Evolutionary conservation across 2,113 vertebrate species (phyloP).

Genomic region (Mellivora capensis): DNA sequence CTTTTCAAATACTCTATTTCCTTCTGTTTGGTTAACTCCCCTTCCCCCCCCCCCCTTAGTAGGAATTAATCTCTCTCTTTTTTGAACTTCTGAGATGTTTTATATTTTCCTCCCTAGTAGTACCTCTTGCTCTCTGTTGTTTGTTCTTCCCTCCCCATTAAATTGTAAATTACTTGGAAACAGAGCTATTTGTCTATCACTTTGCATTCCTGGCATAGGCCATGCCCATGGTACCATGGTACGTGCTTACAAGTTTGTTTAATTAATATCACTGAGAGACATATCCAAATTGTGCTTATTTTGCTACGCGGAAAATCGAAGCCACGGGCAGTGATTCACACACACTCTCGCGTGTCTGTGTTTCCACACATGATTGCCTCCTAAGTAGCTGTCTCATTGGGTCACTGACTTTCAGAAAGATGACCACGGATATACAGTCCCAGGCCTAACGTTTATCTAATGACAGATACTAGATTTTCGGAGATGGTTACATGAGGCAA

Average conservation of each 20-base stretch:
- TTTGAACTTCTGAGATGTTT: neutral
- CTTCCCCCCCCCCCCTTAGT: neutral
- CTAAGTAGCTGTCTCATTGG: neutral
- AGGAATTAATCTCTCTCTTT: neutral
- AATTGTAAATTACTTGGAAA: constrained; percentile 10
- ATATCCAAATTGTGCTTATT: neutral
- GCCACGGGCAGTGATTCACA: neutral
- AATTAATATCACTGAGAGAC: neutral
- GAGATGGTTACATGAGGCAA: neutral
- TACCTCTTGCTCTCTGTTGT: neutral
- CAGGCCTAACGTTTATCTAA: neutral
- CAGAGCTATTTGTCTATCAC: neutral
- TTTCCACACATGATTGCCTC: neutral
- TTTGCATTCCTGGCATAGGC: neutral
- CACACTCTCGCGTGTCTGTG: neutral
- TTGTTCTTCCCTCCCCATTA: neutral
- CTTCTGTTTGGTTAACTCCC: neutral
- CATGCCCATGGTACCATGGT: neutral
- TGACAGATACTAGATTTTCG: neutral
- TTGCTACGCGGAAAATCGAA: neutral
- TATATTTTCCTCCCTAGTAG: neutral
- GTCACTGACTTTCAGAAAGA: neutral
- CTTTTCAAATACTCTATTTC: neutral
- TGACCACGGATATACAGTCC: neutral
- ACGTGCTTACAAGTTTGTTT: neutral